phyloP scores from a whole-genome alignment of 2,113 vertebrate genomes.

The Heptranchias perlo region DNA sequence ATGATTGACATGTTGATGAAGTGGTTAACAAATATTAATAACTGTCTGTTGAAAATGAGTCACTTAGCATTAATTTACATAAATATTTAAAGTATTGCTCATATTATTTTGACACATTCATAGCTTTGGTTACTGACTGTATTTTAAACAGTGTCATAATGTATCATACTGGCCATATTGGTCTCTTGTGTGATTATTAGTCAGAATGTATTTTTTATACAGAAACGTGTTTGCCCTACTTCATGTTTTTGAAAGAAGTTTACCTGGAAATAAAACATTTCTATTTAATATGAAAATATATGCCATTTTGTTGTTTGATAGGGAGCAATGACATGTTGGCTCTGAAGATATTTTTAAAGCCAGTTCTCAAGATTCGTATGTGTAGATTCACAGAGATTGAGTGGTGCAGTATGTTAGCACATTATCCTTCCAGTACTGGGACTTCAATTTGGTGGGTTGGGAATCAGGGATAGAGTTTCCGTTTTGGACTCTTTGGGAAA shows the following conservation, averaged over 20 bases:
- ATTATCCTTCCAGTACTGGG: background rate
- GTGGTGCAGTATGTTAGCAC: background rate
- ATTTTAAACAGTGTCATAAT: conserved; percentile 18
- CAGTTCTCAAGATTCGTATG: background rate
- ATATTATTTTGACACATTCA: conserved; percentile 7
- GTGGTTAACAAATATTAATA: background rate
- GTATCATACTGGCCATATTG: conserved; percentile 23
- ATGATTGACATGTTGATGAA: background rate
- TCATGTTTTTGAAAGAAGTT: conserved; percentile 33
- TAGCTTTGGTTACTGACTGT: conserved; percentile 22
- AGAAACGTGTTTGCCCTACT: conserved; percentile 24
- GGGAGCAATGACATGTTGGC: background rate
- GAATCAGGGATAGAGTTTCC: too few relatives aligned
- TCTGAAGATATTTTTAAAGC: background rate
- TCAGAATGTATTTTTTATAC: conserved; percentile 35
- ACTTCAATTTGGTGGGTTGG: background rate
- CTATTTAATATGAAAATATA: conserved; percentile 16
- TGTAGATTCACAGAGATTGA: background rate
- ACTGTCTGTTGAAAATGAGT: conserved; percentile 3
- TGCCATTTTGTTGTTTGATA: background rate
- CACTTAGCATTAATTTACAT: background rate
- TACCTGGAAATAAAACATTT: conserved; percentile 20
- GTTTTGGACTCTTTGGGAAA: too few relatives aligned
- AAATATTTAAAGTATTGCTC: background rate
- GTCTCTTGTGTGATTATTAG: conserved; percentile 15